Evolutionary conservation across 1,140 invertebrate genomes (phyloP).

Genomic region (Pseudomyrmex pallidus): DNA sequence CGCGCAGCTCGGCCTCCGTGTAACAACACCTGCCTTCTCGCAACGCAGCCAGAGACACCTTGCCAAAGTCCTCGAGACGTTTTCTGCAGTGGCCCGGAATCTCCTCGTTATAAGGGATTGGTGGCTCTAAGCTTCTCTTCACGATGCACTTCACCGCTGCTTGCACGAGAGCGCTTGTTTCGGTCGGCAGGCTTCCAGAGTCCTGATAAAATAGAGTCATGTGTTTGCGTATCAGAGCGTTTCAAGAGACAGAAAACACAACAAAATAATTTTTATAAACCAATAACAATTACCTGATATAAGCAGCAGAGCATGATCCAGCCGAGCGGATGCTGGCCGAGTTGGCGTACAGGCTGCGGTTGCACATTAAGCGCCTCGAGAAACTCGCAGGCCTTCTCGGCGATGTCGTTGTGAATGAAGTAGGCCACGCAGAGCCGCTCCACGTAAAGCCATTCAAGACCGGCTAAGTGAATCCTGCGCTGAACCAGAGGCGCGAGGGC

Average conservation of each 20-base stretch:
- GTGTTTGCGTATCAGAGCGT: no score
- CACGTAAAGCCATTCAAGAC: conserved; percentile 86
- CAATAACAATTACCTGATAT: conserved; percentile 79
- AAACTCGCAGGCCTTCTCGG: conserved; percentile 79
- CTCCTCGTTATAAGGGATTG: conserved; percentile 77
- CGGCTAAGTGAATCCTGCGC: conserved; percentile 84
- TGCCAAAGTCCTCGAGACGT: conserved; percentile 85
- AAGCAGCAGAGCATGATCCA: conserved; percentile 86
- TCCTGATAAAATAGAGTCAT: conserved; percentile 67
- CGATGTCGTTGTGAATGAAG: conserved; percentile 83
- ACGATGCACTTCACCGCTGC: conserved; percentile 83
- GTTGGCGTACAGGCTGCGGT: conserved; percentile 77
- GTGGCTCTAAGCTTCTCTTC: conserved; percentile 79
- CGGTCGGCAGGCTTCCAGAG: conserved; percentile 76
- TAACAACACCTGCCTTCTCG: conserved; percentile 84
- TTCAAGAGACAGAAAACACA: no score
- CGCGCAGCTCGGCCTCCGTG: conserved; percentile 83
- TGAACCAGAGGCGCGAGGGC: conserved; percentile 82
- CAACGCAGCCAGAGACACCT: conserved; percentile 83
- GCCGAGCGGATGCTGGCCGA: conserved; percentile 86
- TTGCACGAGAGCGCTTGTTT: conserved; percentile 81
- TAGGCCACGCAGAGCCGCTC: conserved; percentile 84
- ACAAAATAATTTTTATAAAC: no score
- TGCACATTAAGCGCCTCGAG: conserved; percentile 78
- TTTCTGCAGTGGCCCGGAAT: conserved; percentile 84